Conservation (phyloP, 1,140 invertebrate genomes). For the Paralvinella palmiformis region DNA sequence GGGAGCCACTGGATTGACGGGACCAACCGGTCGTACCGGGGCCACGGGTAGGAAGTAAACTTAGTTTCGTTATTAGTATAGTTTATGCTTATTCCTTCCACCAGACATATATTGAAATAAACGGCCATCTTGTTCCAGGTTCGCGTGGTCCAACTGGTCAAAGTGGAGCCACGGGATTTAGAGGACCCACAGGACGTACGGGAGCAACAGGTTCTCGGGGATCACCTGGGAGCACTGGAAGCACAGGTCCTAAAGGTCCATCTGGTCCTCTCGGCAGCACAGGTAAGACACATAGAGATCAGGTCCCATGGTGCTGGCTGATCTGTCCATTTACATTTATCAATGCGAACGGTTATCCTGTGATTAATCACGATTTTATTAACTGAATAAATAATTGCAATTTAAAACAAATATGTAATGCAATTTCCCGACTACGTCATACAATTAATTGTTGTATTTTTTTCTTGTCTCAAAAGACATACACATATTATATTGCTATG, state of each 20-base stretch:
- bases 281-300: neutral
- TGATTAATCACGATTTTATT: too few species aligned
- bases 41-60: neutral
- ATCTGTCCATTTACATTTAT: too few species aligned
- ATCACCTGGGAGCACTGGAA: neutral
- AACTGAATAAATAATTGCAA: too few species aligned
- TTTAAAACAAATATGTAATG: too few species aligned
- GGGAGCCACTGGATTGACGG: neutral
- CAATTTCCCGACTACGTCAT: neutral
- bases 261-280: conserved; percentile 1
- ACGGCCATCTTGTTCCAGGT: neutral
- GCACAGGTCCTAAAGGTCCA: conserved; percentile 4
- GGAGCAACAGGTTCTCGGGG: conserved; percentile 9
- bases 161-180: conserved; percentile 8
- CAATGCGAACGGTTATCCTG: too few species aligned
- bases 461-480: too few species aligned
- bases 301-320: neutral
- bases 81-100: neutral
- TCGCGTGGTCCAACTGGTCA: conserved; percentile 3
- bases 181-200: conserved; percentile 13
- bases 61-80: neutral
- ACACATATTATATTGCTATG: too few species aligned
- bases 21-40: too few species aligned
- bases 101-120: neutral
- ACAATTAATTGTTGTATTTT: neutral